Evolutionary conservation across 2,888 invertebrate species (phyloP), one percentile per base, ranked within the genome.

Genomic region (Scotopteryx bipunctaria): DNA sequence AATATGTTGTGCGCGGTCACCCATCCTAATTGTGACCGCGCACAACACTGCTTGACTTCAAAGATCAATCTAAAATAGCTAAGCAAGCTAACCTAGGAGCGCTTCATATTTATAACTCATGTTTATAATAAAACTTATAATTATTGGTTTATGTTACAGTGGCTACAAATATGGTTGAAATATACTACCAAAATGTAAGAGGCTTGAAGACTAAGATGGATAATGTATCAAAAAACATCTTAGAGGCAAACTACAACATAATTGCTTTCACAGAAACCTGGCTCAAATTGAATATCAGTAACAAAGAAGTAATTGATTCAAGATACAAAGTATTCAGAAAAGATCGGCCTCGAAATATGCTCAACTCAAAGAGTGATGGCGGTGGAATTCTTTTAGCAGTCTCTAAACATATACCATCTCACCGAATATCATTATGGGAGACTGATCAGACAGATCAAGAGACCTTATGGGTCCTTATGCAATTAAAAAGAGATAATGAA

Each of bases 151-250:
- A 3, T 19, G 11, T 11, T 21, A 6, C 5, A 17, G 11, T n/a
- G 8, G 3, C 15, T 6, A 2, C 2, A 32, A 17, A 13, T 19
- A 40, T 40, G 40, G 1, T 29, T 13, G 37, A 37, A 8, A 40
- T 40, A n/a, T 40, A 40, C 13, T 40, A 40, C 17, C 40, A 40
- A 16, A 40, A 40, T 17, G 40, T 40, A 29, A 17, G 29, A 17
- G 40, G 40, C n/a, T 9, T 40, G 15, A 40, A 29, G 29, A 40
- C 40, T 6, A 40, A 40, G 6, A 29, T 4, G 9, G 11, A 3
- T 11, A 9, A 29, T 3, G 11, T 40, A 29, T 40, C 11, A 6
- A 16, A 27, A 9, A 40, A 16, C 17, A 29, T 40, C 5, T 13
- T 17, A 5, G 6, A 27, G 6, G 9, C 11, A 0, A 29, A 9